Conservation (phyloP, 2,888 invertebrate species). For the Pammene aurita region DNA sequence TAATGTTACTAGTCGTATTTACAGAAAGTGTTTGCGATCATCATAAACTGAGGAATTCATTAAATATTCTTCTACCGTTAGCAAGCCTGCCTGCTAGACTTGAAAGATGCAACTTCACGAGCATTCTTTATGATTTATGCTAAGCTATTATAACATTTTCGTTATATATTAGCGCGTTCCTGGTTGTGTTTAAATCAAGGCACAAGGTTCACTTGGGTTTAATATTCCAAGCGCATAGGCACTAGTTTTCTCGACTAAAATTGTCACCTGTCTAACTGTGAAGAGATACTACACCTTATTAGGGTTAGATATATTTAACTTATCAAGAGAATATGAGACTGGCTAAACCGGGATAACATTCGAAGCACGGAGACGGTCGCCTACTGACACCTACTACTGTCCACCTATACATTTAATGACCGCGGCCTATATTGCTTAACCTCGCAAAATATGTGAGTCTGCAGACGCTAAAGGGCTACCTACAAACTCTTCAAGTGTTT, state of each 20-base stretch:
- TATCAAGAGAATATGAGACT: neutral
- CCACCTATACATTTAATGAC: neutral
- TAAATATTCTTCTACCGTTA: conserved; percentile 24
- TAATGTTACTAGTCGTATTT: conserved; percentile 9
- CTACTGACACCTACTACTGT: neutral
- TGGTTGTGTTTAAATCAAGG: too few relatives aligned
- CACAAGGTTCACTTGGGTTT: too few relatives aligned
- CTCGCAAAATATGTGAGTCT: neutral
- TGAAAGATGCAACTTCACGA: neutral
- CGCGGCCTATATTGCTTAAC: neutral
- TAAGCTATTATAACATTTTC: neutral
- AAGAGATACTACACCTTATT: too few relatives aligned
- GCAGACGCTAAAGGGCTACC: neutral
- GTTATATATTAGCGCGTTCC: too few relatives aligned
- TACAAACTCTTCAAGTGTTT: conserved; percentile 1
- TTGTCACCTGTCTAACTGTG: too few relatives aligned
- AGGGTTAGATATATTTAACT: too few relatives aligned
- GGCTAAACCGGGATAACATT: neutral
- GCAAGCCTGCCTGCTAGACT: neutral
- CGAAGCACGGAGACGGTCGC: neutral
- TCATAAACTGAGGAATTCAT: conserved; percentile 28
- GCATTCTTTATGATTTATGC: conserved; percentile 8
- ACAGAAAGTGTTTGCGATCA: conserved; percentile 27
- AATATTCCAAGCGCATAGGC: too few relatives aligned
- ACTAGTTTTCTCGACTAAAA: too few relatives aligned